Evolutionary conservation across 2,888 invertebrate species (phyloP), one percentile per base, ranked within the genome.

Genomic region (Yponomeuta malinellus): DNA sequence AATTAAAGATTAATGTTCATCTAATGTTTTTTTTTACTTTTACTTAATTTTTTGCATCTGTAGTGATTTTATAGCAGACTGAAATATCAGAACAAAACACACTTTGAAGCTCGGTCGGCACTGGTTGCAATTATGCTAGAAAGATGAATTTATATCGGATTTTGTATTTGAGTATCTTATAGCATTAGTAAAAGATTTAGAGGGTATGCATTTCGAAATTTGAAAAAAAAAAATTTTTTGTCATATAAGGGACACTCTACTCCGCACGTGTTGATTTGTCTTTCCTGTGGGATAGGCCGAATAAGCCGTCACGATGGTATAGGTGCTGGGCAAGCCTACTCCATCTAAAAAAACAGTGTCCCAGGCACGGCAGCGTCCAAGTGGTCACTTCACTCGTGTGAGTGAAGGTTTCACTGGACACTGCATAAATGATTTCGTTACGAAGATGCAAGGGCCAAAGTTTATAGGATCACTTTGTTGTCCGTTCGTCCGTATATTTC

Each of bases 211-310:
- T 68, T 70, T 69, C 68, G 29, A 70, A 33, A 68, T 70, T 37
- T 15, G 52, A 33, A 71, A 72, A 71, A 69, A 71, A 69, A 64
- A 12, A 6, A 4, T 64, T 63, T 63, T 63, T 64, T 15, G 15
- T 37, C 66, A 70, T 72, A 71, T 69, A 70, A 72, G 72, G 72
- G 72, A 72, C 72, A 72, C 72, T 71, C 71, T 71, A 71, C 23
- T 23, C 23, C 23, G 23, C 23, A 23, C 23, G 23, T 23, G 23
- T 23, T 23, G 23, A 23, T 1, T 23, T 23, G 23, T 23, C 23
- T 23, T 23, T 23, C 23, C 23, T 23, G 23, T 23, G 23, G 23
- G 23, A 23, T 23, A 23, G 23, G 23, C 23, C 0, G 1, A 23
- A 23, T 23, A 23, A 23, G 23, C 23, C 1, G 23, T 23, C 23